Evolutionary conservation across 2,888 invertebrate genomes (phyloP), one percentile per base, ranked within the genome.

Genomic region (Microplitis manilae): DNA sequence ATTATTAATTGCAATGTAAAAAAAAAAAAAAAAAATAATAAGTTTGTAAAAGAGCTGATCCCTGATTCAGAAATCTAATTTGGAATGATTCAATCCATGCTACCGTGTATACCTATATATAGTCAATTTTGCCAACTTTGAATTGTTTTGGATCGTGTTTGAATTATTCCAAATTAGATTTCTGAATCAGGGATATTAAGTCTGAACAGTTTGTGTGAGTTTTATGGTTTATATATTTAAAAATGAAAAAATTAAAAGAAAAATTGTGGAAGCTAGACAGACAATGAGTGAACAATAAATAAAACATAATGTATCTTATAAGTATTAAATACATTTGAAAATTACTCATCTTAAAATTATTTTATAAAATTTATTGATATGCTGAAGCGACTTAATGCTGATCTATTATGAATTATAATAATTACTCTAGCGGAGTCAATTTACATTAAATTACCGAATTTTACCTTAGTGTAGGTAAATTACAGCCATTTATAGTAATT

Each of bases 191-290:
- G n/a, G n/a, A 38, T 38, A 5, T 39, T 13, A 67, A 67, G 39
- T 67, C 67, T 67, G 67, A 67, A 13, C 39, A 39, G 39, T 67
- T 67, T 67, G n/a, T 9, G 6, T 38, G 67, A 67, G 20, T 13
- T n/a, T 67, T 38, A 38, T 38, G 67, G 39, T 67, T 67, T 67
- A 67, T 38, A 67, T 67, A 67, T 38, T 67, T 38, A 8, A 67
- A 8, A 6, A 6, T 67, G 67, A 38, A 38, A 67, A 38, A 67
- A 38, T 67, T 67, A 67, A 67, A n/a, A 20, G 6, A 64, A 30
- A 30, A 4, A 30, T 30, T 64, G 64, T 64, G 17, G 9, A 20
- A 20, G 30, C 30, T 9, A 64, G 4, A n/a, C 15, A 20, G 17
- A 15, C 9, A 20, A 50, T 50, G 50, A 50, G 50, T 50, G 50